Base-by-base conservation (phyloP, 2,888 invertebrate genomes). In the Lampropteryx suffumata region DNA sequence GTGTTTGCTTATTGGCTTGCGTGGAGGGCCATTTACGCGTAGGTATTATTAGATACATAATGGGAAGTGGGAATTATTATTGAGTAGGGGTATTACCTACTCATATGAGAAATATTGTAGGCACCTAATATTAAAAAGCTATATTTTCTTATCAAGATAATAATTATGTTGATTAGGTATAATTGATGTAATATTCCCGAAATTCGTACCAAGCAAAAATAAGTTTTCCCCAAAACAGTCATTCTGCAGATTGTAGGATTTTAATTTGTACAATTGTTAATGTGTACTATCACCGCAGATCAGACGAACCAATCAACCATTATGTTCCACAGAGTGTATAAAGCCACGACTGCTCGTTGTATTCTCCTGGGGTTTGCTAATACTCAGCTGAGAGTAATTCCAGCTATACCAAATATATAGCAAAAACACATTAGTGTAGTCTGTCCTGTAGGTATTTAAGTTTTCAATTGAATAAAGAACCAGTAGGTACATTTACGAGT, bases 401-500 rank as follows among this genome's bases (percentile, higher is more conserved):
- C 37, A 47, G n/a, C n/a, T n/a, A 29, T n/a, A 26, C 37, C 35
- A 21, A n/a, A 26, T 24, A 34, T 44, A 40, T 32, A 17, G 10
- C 29, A 40, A 40, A 40, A 40, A 35, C 12, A 30, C 37, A 49
- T 30, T 37, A 27, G 30, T 30, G 26, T n/a, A 4, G n/a, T 14
- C 35, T 41, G n/a, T n/a, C n/a, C 37, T 30, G 41, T 46, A 51
- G 30, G 41, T 49, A 51, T 55, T 37, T 11, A 45, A 50, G 30
- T 34, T 39, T 12, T 42, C 42, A 44, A 47, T 51, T 47, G 50
- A 57, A 54, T 54, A 51, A 50, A 57, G 36, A 43, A 46, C 40
- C 42, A 46, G 56, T 17, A 17, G 17, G 17, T 55, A 60, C 40
- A 58, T 59, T 52, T 43, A 49, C 42, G 28, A 61, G 46, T 53